Evolutionary conservation across 1,140 invertebrate genomes (phyloP).

Genomic region (Ooceraea biroi): DNA sequence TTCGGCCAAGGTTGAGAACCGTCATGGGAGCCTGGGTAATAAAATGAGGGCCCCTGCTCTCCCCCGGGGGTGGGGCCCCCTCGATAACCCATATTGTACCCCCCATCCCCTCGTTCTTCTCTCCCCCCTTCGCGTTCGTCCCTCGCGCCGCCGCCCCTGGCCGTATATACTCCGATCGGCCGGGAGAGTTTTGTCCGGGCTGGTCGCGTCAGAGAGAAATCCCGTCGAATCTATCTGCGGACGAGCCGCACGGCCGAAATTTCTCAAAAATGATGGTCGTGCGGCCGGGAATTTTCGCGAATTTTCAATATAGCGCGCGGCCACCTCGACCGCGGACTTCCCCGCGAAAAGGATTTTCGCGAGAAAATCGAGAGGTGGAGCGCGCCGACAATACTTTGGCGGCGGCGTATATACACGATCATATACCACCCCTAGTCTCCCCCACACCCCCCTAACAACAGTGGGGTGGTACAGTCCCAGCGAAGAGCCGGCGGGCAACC

Average conservation of each 20-base stretch:
- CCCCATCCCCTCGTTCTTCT: constrained; percentile 78
- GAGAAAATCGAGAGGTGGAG: constrained; percentile 84
- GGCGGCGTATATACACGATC: constrained; percentile 85
- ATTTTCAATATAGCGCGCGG: constrained; percentile 78
- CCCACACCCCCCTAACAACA: constrained; percentile 84
- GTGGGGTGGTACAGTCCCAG: constrained; percentile 85
- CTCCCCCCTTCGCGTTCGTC: constrained; percentile 64
- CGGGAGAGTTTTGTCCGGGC: constrained; percentile 83
- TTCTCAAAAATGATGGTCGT: constrained; percentile 83
- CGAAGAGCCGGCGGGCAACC: constrained; percentile 78
- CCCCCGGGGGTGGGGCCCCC: constrained; percentile 84
- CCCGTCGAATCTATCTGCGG: constrained; percentile 67
- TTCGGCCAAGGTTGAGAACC: constrained; percentile 83
- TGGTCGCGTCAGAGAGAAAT: constrained; percentile 80
- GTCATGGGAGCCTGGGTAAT: constrained; percentile 81
- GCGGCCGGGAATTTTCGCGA: constrained; percentile 76
- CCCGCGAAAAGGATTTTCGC: constrained; percentile 77
- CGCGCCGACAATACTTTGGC: constrained; percentile 85
- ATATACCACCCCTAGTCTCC: constrained; percentile 87
- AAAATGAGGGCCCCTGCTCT: constrained; percentile 86
- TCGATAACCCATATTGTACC: constrained; percentile 87
- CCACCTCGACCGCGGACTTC: constrained; percentile 26
- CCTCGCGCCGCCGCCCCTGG: constrained; percentile 82
- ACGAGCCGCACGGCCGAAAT: constrained; percentile 72
- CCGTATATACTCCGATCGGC: constrained; percentile 85